Conservation (phyloP, 2,888 invertebrate species). For the Melitaea athalia region DNA sequence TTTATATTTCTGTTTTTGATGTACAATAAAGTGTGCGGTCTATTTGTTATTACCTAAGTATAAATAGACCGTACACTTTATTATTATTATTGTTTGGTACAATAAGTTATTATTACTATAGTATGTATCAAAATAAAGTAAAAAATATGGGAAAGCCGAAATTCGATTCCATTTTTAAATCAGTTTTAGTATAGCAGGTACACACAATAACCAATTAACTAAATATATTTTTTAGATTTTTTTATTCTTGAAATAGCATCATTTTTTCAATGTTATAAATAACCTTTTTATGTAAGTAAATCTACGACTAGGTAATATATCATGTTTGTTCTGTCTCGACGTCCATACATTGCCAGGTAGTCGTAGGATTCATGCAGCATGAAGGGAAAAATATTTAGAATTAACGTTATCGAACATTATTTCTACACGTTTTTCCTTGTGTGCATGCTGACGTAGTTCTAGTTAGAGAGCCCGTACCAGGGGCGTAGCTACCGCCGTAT, state of each 20-base stretch:
- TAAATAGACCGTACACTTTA: no score
- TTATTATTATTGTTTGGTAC: no score
- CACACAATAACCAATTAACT: conserved; percentile 23
- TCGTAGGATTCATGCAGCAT: conserved; percentile 31
- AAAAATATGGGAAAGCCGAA: not conserved
- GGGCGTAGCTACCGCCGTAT: no score
- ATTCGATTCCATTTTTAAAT: conserved; percentile 1
- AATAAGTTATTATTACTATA: not conserved
- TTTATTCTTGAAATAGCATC: conserved; percentile 19
- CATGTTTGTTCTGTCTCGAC: conserved; percentile 37
- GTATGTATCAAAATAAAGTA: not conserved
- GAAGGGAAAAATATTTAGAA: conserved; percentile 25
- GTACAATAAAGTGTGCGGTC: no score
- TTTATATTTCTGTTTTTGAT: no score
- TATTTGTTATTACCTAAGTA: no score
- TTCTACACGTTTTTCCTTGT: conserved; percentile 16
- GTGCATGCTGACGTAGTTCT: no score
- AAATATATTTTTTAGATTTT: conserved; percentile 16
- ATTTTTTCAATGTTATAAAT: conserved; percentile 28
- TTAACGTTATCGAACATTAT: conserved; percentile 22
- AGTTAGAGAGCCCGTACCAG: no score
- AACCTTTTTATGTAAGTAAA: conserved; percentile 30
- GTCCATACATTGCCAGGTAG: conserved; percentile 36
- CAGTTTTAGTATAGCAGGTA: conserved; percentile 27
- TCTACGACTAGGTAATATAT: conserved; percentile 40